phyloP scores from a whole-genome alignment of 2,797 vertebrate genomes.

The Sandelia bainsii region DNA sequence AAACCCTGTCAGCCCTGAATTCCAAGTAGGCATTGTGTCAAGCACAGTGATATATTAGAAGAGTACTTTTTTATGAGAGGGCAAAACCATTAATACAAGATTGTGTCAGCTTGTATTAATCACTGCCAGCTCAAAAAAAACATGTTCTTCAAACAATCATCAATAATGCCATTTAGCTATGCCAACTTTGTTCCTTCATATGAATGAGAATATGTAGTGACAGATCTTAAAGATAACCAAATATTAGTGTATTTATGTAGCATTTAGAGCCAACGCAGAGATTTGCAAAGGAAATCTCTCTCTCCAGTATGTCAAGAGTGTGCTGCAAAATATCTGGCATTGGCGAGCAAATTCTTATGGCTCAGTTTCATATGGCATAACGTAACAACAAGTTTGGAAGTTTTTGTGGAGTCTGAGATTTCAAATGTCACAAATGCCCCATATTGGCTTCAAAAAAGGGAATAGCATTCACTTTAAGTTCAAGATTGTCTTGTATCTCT shows the following conservation, averaged over 20 bases:
- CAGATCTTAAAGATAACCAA: background rate
- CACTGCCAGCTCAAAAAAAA: background rate
- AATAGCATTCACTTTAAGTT: slow-evolving; percentile 23
- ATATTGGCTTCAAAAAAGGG: slow-evolving; percentile 13
- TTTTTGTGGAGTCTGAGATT: slow-evolving; percentile 10
- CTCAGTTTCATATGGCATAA: slow-evolving; percentile 10
- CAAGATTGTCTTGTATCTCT: slow-evolving; percentile 24
- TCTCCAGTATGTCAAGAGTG: background rate
- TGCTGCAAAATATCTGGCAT: background rate
- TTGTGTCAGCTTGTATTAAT: background rate
- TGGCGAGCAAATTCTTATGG: background rate
- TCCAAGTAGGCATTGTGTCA: background rate
- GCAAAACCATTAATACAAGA: too few relatives aligned
- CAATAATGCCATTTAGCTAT: background rate
- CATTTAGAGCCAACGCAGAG: background rate
- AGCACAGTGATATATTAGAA: background rate
- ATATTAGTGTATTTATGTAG: background rate
- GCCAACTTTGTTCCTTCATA: background rate
- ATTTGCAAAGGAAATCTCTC: background rate
- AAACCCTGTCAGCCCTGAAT: background rate
- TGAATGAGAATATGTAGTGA: background rate
- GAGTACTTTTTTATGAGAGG: background rate
- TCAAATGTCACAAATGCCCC: background rate
- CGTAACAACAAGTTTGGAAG: background rate
- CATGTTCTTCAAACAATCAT: background rate